phyloP scores from a whole-genome alignment of 2,797 vertebrate genomes.

The Artibeus jamaicensis region DNA sequence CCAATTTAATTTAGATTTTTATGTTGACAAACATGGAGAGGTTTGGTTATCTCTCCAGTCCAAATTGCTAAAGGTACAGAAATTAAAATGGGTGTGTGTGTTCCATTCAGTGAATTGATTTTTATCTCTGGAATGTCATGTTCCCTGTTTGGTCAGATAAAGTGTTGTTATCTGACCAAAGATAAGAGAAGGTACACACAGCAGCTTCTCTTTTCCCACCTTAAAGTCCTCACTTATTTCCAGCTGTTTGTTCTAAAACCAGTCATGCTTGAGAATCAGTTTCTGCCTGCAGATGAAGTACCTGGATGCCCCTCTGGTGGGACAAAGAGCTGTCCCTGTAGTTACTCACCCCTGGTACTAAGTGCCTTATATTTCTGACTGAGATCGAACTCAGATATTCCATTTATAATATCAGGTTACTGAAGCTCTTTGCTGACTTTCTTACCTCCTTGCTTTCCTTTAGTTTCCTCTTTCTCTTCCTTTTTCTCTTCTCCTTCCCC shows the following conservation, averaged over 20 bases:
- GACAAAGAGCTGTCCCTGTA: background rate
- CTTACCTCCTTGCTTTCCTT: background rate
- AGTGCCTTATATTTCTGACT: background rate
- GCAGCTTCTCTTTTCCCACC: rapidly evolving
- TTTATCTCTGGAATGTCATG: background rate
- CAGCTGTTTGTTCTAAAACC: background rate
- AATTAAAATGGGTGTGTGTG: background rate
- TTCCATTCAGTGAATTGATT: background rate
- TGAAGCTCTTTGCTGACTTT: background rate
- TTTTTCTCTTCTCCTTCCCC: background rate
- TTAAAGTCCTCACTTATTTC: background rate
- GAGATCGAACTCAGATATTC: background rate
- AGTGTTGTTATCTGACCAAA: background rate
- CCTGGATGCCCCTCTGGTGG: rapidly evolving
- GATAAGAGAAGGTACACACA: rapidly evolving
- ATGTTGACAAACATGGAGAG: background rate
- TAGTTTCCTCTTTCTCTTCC: background rate
- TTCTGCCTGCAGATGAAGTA: background rate
- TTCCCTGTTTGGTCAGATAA: background rate
- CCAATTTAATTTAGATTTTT: background rate
- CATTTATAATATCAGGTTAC: too few species aligned
- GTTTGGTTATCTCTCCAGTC: background rate
- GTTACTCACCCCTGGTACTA: background rate
- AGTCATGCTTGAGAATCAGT: background rate
- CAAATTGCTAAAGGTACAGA: background rate